Evolutionary conservation across 1,140 invertebrate species (phyloP), one percentile per base, ranked within the genome.

Genomic region (Chrysoperla carnea): DNA sequence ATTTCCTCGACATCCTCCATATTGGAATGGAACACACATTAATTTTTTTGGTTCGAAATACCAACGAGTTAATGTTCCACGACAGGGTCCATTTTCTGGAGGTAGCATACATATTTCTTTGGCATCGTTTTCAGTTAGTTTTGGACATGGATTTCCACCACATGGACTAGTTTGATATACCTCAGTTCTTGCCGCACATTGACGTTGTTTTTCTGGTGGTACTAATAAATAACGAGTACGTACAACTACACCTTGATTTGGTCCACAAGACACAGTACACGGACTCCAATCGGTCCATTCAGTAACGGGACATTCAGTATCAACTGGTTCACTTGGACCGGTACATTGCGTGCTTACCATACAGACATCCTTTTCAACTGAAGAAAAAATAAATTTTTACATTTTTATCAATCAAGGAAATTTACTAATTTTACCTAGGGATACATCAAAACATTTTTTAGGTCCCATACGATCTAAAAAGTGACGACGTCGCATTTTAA

Each of bases 1-100:
- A 59, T 85, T 90, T n/a, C 86, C 86, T 35, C 80, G 69, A 55
- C 92, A 95, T 36, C 91, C 90, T 13, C 86, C 81, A 63, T 90
- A 96, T 14, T 64, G 67, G 58, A 96, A 95, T 14, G 78, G 73
- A 15, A 79, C 62, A 58, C 90, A 95, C 57, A 75, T 79, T 39
- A 72, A 63, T 52, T 78, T 76, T 15, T 64, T 61, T 0, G 68
- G 53, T 57, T 89, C 78, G 62, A 83, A 95, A 41, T 81, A 77
- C 79, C 83, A 95, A 36, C 86, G 71, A 49, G 77, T 72, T 55
- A 84, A 87, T 49, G 73, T 71, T 1, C 84, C 85, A 40, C 80
- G 70, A 57, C 92, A 97, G 0, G 82, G 84, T 12, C 90, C 90
- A 36, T 60, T 58, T 37, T 86, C 76, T 2, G 69, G 60, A 31